A percentile compares a stretch with the other conserved stretches of the same genome.
phyloP scores from a whole-genome alignment of 1,140 invertebrate genomes.

The Colletes latitarsis region DNA sequence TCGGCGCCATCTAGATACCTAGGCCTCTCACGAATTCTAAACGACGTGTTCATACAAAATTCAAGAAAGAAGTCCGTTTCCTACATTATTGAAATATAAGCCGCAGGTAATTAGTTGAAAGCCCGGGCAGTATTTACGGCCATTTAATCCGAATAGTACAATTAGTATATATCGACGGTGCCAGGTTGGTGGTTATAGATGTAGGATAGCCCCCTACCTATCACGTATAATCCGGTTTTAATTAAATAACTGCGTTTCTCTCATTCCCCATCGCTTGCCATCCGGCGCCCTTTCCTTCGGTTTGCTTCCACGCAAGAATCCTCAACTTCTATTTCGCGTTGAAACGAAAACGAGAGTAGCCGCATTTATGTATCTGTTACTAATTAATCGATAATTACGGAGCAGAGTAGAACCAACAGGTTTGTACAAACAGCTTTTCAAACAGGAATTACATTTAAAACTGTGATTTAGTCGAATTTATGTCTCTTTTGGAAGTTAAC shows the following conservation, averaged over 20 bases:
- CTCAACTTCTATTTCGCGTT: neutral
- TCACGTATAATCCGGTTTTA: constrained; percentile 76
- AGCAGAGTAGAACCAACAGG: no score
- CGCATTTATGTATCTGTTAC: constrained; percentile 16
- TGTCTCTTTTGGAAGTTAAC: no score
- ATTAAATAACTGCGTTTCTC: constrained; percentile 73
- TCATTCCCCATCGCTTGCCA: constrained; percentile 23
- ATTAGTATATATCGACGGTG: constrained; percentile 68
- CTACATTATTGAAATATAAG: constrained; percentile 37
- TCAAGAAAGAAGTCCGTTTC: constrained; percentile 18
- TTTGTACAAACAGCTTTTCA: no score
- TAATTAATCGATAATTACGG: neutral
- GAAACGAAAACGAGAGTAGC: constrained; percentile 28
- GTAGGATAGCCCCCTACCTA: constrained; percentile 44
- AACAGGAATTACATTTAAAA: no score
- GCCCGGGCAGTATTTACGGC: constrained; percentile 63
- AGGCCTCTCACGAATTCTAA: neutral
- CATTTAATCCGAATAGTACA: constrained; percentile 71
- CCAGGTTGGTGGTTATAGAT: constrained; percentile 59
- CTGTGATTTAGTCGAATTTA: no score
- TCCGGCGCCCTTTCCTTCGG: constrained; percentile 11
- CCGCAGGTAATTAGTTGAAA: constrained; percentile 61
- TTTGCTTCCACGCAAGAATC: neutral
- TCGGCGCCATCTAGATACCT: no score
- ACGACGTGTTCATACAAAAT: constrained; percentile 4